Evolutionary conservation across 2,797 vertebrate species (phyloP), one percentile per base, ranked within the genome.

Genomic region (Mus minutoides): DNA sequence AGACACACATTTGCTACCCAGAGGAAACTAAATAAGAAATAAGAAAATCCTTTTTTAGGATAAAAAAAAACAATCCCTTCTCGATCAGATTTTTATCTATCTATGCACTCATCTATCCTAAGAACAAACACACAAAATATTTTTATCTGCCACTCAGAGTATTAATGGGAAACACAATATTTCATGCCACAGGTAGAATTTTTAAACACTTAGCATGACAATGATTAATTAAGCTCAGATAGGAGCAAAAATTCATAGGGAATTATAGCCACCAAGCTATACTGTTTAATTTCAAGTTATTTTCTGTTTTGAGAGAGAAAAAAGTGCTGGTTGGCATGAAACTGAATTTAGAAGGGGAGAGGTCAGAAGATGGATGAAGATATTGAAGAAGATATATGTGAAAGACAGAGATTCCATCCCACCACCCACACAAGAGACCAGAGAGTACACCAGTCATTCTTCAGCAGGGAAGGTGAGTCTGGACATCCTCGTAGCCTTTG

Each of bases 221-320:
- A 83, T 40, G n/a, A n/a, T 21, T 60, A 34, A 10, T 76, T 92
- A 69, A 54, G 9, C 17, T 88, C 12, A 85, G n/a, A 34, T 4
- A 82, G n/a, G 34, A 9, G 67, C 11, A 62, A 91, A 90, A 88
- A 71, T 88, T 79, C 54, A 92, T 11, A 80, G 64, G 77, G 29
- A 84, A 80, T 11, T 60, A 6, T 80, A 85, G 73, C 7, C 29
- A 52, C 58, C 9, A 85, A 69, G n/a, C n/a, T n/a, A 80, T 80
- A 37, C 26, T 77, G 58, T 54, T 95, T 76, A 21, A 56, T 60
- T 92, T 94, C 56, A 69, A 76, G 46, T 56, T 69, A 40, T 69
- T 76, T 78, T 3, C 62, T 78, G 6, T 90, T 92, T 88, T 85
- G 67, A 94, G 43, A 75, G n/a, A 92, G 29, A 46, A 62, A 52